Conservation (phyloP, 2,797 vertebrate species). For the Sandelia bainsii region DNA sequence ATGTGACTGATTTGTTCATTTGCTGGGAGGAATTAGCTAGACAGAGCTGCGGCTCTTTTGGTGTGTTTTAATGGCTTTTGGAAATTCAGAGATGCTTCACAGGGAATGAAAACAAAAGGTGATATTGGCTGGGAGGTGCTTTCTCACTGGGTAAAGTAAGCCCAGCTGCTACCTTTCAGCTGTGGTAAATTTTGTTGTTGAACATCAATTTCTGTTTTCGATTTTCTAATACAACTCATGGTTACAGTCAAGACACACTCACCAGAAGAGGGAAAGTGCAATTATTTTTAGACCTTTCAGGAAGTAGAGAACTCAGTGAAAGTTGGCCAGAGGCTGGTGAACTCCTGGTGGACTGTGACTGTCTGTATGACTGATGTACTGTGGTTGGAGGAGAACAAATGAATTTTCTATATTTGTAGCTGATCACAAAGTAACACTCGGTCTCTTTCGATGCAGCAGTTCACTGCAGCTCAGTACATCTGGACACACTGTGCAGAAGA, state of each 20-base stretch:
- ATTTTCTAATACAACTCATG: slow-evolving; percentile 40
- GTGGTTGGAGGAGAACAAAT: slow-evolving; percentile 63
- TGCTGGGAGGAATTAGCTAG: not conserved
- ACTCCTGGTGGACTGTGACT: slow-evolving; percentile 60
- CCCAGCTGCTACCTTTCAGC: slow-evolving; percentile 22
- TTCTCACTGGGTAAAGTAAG: slow-evolving; percentile 5
- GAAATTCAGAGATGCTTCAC: not conserved
- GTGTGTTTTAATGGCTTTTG: slow-evolving; percentile 9
- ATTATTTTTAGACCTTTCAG: slow-evolving; percentile 54
- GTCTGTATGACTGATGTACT: slow-evolving; percentile 68
- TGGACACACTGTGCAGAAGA: slow-evolving; percentile 19
- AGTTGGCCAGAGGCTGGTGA: slow-evolving; percentile 58
- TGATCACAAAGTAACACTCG: slow-evolving; percentile 42
- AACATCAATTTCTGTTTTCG: slow-evolving; percentile 51
- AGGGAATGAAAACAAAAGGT: slow-evolving; percentile 16
- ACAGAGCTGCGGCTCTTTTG: not conserved
- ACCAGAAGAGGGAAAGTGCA: slow-evolving; percentile 32
- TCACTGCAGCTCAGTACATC: slow-evolving; percentile 18
- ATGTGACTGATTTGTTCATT: not conserved
- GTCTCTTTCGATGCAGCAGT: slow-evolving; percentile 16
- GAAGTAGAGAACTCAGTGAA: slow-evolving; percentile 54
- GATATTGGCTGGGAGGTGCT: not conserved
- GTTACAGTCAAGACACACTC: slow-evolving; percentile 28
- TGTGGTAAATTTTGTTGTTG: slow-evolving; percentile 42
- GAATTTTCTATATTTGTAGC: slow-evolving; percentile 67